Conservation (phyloP, 2,113 vertebrate species). For the Callithrix jacchus region DNA sequence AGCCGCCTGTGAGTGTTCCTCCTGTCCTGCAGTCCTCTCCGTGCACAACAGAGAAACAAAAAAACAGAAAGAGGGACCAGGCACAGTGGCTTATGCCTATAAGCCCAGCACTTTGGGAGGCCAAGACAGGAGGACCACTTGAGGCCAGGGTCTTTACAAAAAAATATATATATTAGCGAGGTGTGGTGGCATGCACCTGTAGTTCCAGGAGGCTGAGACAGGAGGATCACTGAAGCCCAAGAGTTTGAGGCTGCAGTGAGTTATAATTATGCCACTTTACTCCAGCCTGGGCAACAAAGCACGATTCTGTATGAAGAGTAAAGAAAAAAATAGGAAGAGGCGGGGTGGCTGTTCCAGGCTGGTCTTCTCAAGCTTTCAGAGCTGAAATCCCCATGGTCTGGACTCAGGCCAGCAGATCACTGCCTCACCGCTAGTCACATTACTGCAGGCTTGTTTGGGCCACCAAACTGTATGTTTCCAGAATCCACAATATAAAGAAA, state of each 20-base stretch:
- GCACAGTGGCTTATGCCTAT: too few species aligned
- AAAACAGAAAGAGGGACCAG: accelerated
- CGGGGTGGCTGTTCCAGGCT: not conserved
- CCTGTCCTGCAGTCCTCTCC: not conserved
- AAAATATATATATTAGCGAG: too few species aligned
- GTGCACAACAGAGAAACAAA: not conserved
- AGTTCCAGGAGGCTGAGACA: too few species aligned
- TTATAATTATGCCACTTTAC: too few species aligned
- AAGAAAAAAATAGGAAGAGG: not conserved
- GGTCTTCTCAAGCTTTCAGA: not conserved
- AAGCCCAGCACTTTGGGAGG: too few species aligned
- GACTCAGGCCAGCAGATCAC: not conserved
- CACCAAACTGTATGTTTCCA: not conserved
- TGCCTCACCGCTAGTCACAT: too few species aligned
- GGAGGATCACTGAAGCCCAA: too few species aligned
- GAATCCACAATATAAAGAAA: not conserved
- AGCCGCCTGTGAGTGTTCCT: not conserved
- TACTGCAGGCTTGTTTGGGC: not conserved
- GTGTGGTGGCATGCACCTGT: too few species aligned
- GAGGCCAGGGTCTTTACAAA: too few species aligned
- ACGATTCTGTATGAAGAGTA: not conserved
- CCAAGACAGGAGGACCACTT: too few species aligned
- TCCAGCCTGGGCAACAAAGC: not conserved
- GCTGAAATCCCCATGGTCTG: not conserved
- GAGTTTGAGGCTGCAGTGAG: too few species aligned